Base-by-base conservation (phyloP, 2,797 vertebrate species). In the Gymnocypris eckloni region DNA sequence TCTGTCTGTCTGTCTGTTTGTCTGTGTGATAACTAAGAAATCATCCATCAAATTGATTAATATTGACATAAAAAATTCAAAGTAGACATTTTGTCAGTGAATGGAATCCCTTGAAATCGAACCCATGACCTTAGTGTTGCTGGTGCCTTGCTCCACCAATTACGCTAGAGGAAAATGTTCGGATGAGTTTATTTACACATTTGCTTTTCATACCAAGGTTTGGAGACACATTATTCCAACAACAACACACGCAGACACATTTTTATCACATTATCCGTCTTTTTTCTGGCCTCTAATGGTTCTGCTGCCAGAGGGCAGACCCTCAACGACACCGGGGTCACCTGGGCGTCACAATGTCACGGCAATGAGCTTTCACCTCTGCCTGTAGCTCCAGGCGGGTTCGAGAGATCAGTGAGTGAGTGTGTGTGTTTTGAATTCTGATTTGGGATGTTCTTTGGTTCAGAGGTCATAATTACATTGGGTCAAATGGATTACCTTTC, bases 361-460 rank as follows among this genome's bases (percentile, higher is more conserved):
- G 33, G 54, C 85, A 87, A 75, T 39, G 72, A 88, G 83, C 86
- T 86, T 75, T 83, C 76, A 86, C 85, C 87, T 82, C 80, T 73
- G 73, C 81, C 75, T 79, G 61, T 66, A n/a, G 72, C 87, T 82
- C 56, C 79, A 78, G 76, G 77, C 85, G 41, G 85, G 75, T 78
- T 88, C 79, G 52, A 73, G 82, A 86, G 67, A 86, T 54, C 78
- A 86, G 70, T 75, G 45, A 67, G 56, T 82, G 43, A 50, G 78
- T 48, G 64, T 56, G 48, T 88, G 73, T 94, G 92, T 94, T 94
- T 94, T 91, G 91, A 92, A 91, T 92, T 91, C 91, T 91, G 93
- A 94, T 94, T 93, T 94, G 92, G 92, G 92, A 94, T 92, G 93
- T 91, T 91, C 93, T 91, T 48, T 16, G 87, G 92, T 92, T 93